A percentile compares a stretch with the other conserved stretches of the same genome.
phyloP scores from a whole-genome alignment of 2,113 vertebrate genomes.

The Suncus etruscus region DNA sequence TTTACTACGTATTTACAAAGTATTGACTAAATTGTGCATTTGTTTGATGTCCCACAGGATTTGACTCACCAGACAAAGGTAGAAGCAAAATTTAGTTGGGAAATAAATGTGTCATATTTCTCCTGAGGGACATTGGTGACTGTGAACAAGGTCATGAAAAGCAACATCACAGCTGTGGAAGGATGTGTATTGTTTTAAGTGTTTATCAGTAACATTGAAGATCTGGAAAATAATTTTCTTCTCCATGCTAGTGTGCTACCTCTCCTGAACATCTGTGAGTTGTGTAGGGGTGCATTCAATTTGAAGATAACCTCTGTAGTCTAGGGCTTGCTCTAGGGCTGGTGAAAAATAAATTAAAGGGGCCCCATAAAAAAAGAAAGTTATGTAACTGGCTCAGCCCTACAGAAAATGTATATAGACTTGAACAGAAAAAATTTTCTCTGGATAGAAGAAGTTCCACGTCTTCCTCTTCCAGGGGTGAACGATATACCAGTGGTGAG shows the following conservation, averaged over 20 bases:
- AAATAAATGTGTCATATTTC: neutral
- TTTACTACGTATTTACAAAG: too few species aligned
- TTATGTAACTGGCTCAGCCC: too few species aligned
- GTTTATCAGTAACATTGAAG: neutral
- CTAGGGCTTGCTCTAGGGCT: neutral
- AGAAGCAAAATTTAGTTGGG: neutral
- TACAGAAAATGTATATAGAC: neutral
- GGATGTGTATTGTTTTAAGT: neutral
- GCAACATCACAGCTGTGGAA: rapidly evolving
- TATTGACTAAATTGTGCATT: neutral
- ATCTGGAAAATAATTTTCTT: neutral
- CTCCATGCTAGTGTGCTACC: neutral
- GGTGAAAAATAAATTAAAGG: neutral
- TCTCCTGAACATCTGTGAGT: neutral
- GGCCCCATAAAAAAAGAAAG: neutral
- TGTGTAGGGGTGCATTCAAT: rapidly evolving
- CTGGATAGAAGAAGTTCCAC: neutral
- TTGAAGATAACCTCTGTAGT: neutral
- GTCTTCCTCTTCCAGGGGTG: neutral
- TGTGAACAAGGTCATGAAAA: neutral
- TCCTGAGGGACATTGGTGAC: neutral
- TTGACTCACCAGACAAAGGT: neutral
- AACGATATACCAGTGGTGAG: neutral
- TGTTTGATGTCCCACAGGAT: neutral
- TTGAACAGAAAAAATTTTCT: neutral